Evolutionary conservation across 1,140 invertebrate species (phyloP), one percentile per base, ranked within the genome.

Genomic region (Dolichoris vasculosae): DNA sequence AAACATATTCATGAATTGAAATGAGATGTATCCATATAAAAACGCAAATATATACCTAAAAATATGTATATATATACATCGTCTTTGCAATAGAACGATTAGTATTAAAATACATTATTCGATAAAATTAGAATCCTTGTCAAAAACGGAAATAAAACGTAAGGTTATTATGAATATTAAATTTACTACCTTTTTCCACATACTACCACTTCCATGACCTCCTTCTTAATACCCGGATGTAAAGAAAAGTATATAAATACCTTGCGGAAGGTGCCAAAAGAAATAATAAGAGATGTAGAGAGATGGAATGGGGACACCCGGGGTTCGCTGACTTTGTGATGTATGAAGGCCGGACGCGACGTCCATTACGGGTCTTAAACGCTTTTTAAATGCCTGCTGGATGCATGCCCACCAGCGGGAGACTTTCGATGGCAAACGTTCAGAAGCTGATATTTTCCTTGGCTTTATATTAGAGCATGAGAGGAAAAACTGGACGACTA

Each of bases 371-470:
- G 26, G 35, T 38, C 43, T 69, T 73, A 83, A 83, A 85, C 77
- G 40, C 83, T 87, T 88, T 87, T 86, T 86, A 88, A 84, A 88
- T 84, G 86, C 87, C 88, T 87, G 82, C 86, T 86, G 87, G 80
- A 84, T 79, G 84, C 73, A 82, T 82, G 55, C 26, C 71, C 71
- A 82, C 64, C 69, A 71, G 81, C 55, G 26, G 82, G 82, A n/a
- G 78, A 38, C 40, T 75, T 46, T 48, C 43, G 8, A 4, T 75
- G n/a, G 43, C n/a, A 46, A 48, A 71, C 20, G 0, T 71, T 9
- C 17, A 71, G 67, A 26, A 38, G 35, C 35, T 17, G 20, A 40
- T 38, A 40, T 40, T 71, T 71, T 71, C 35, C 35, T 71, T 20
- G 1, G 35, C 15, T 40, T 1, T 23, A 71, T 30, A 30, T 15